Evolutionary conservation across 2,888 invertebrate genomes (phyloP), one percentile per base, ranked within the genome.

Genomic region (Drosophila anomalata): DNA sequence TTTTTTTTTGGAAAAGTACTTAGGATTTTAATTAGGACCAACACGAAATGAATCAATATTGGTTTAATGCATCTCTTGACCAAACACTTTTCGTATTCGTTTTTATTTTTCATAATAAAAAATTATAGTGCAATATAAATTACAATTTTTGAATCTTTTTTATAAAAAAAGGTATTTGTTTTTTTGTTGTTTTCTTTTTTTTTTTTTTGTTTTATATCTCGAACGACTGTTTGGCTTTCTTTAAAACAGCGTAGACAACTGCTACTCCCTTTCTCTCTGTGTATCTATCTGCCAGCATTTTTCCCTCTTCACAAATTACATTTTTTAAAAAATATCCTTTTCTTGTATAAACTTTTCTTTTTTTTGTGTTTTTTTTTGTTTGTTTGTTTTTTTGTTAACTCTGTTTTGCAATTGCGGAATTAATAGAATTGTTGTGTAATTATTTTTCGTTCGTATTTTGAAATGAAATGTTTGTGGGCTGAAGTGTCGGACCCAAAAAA

Each of bases 91-190:
- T 82, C 56, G 84, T 83, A 52, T 77, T 73, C 51, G 71, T 70
- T 70, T 81, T 87, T 81, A 76, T 84, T 82, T 87, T 87, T 78
- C 79, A 79, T 68, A 87, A 84, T 84, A 87, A 82, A 73, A 79
- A 87, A 80, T 76, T 77, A 71, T 78, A 87, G 75, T 85, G 72
- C 73, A 73, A 53, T 66, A 72, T 75, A 78, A 78, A 76, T 81
- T 82, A 82, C 84, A 82, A 55, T 72, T 51, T 71, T 78, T 62
- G 63, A 78, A 80, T 82, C 83, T 83, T 87, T 87, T 87, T 85
- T 82, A 79, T 81, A 83, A 87, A 87, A 82, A 87, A 83, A 77
- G 79, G 60, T 73, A 80, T 68, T 76, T 70, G 60, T 70, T 71
- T 66, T 59, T 66, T 69, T 62, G 47, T 72, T 66, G 39, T 60